Base-by-base conservation (phyloP, 2,888 invertebrate species). In the Mystacides longicornis region DNA sequence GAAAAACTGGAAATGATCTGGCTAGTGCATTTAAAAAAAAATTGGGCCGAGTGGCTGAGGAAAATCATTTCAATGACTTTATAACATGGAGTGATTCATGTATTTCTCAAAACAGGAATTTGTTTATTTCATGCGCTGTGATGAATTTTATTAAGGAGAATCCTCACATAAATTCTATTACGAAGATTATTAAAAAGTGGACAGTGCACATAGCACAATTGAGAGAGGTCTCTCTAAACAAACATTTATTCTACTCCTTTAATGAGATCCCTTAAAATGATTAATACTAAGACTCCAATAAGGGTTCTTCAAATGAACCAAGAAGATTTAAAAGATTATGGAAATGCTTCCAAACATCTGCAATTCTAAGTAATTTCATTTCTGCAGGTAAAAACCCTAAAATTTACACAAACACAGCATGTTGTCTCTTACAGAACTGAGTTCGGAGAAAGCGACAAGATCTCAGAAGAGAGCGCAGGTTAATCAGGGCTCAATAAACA, bases 1-100 rank as follows among this genome's bases (percentile, higher is more conserved):
- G 47, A 20, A 47, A 21, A 47, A 47, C 20, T 47, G 47, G 47
- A 7, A 47, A 47, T n/a, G 47, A 47, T 20, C 47, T 47, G 9
- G 16, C 43, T 18, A 43, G 43, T 43, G 43, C 43, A 5, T 43
- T 43, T 18, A 43, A 52, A 52, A 46, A 52, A 23, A 45, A 45
- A 43, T 45, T 52, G 45, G 51, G 37, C 21, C 31, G 20, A 42
- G 3, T 42, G 19, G 51, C 51, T 37, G 42, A 42, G 20, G 51
- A 51, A 51, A 16, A 52, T 46, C 23, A 52, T 31, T 52, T 52
- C 31, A 52, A 22, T 45, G 46, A 52, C 18, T 46, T 52, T 18
- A 45, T 45, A 52, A 52, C 46, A 46, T 46, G 52, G 11, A 52
- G 46, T 52, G 52, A 52, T 23, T 47, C 52, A n/a, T 50, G 50